phyloP scores from a whole-genome alignment of 2,888 invertebrate species.

The Macrophya annulata region DNA sequence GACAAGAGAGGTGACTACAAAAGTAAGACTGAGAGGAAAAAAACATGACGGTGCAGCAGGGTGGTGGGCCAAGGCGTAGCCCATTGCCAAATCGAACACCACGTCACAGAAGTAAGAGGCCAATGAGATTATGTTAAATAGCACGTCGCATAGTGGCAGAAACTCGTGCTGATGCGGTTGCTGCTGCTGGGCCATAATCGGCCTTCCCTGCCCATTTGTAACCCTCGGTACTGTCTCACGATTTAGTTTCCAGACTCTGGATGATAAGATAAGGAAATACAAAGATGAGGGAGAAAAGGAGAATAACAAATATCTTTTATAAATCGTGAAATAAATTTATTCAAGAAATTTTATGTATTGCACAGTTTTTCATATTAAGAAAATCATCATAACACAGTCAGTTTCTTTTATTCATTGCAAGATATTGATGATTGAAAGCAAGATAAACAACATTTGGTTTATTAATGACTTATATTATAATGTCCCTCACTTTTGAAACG shows the following conservation, averaged over 20 bases:
- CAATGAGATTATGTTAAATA: constrained; percentile 94
- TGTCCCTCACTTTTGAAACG: not conserved
- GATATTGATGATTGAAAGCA: not conserved
- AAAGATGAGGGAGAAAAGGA: not conserved
- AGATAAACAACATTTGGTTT: not conserved
- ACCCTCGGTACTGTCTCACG: constrained; percentile 67
- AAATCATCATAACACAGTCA: not conserved
- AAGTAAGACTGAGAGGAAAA: constrained; percentile 82
- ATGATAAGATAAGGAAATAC: constrained; percentile 49
- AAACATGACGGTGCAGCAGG: constrained; percentile 69
- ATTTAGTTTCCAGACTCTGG: constrained; percentile 60
- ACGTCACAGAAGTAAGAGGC: constrained; percentile 96
- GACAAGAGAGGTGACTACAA: constrained; percentile 88
- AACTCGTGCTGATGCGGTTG: constrained; percentile 84
- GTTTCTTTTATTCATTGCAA: not conserved
- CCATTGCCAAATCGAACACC: constrained; percentile 93
- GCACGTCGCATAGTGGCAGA: constrained; percentile 93
- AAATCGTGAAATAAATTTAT: constrained; percentile 36
- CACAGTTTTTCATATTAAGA: not conserved
- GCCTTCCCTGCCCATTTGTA: constrained; percentile 78
- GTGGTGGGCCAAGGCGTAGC: constrained; percentile 89
- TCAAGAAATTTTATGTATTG: not conserved
- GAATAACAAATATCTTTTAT: constrained; percentile 47
- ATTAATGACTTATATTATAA: not conserved
- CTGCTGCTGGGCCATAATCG: constrained; percentile 79